Base-by-base conservation (phyloP, 1,140 invertebrate genomes). In the Ephestia elutella region DNA sequence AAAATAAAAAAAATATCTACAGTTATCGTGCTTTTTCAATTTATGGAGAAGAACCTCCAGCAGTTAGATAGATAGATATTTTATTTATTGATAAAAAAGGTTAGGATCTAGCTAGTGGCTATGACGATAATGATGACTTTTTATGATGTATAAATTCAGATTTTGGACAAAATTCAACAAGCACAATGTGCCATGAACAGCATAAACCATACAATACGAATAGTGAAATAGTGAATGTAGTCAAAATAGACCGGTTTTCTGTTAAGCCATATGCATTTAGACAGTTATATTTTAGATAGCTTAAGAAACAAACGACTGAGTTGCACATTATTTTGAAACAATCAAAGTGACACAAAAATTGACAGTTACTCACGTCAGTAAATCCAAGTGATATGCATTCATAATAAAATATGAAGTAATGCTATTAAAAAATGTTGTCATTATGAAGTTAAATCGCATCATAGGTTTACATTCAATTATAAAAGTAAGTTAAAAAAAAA, bases 221-320 rank as follows among this genome's bases (percentile, higher is more conserved):
- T 87, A 87, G 80, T 82, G 77, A 82, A 82, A 83, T 83, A 84
- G 80, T 76, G 75, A 67, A 79, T 75, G 76, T 87, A 87, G 82
- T 72, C 66, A 71, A 83, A 86, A 87, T 84, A 87, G 81, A 78
- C 84, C 81, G 81, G 84, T 83, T 87, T 86, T 87, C 75, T 67
- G 72, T 87, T 87, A 15, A 86, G 82, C 75, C 81, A 84, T 87
- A 86, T 68, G 76, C 81, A 84, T 78, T 78, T 86, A 87, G 80
- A 77, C 82, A 84, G 84, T 79, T 68, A 82, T 68, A 68, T 82
- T 86, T 86, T 84, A 86, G 78, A 78, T 87, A 87, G 84, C 66
- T 73, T 84, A 85, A 82, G 82, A 72, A 58, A 56, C 56, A 58
- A 67, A 67, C 68, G 66, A 66, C 71, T 71, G 71, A 70, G 69